Percentiles rank a stretch among this genome's conserved stretches.
Evolutionary conservation across 2,113 vertebrate genomes (phyloP).

Genomic region (Electrona antarctica): DNA sequence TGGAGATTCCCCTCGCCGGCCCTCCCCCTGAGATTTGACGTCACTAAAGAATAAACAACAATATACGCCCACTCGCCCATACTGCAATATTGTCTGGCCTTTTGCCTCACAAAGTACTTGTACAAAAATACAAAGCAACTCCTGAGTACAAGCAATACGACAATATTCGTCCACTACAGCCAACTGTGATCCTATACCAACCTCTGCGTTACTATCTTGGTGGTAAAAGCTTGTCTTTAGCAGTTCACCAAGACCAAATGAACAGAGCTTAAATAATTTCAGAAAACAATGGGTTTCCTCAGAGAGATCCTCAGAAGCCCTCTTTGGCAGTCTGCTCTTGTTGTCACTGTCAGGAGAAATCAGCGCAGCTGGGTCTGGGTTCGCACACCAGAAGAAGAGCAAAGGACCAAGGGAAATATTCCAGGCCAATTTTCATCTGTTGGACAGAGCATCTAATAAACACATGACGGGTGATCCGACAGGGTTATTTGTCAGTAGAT

Average conservation of each 20-base stretch:
- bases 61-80: not conserved
- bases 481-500: conserved; percentile 51
- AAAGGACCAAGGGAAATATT: conserved; percentile 58
- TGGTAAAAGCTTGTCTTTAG: not conserved
- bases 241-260: not conserved
- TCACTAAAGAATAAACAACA: conserved; percentile 33
- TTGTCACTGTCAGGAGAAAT: conserved; percentile 75
- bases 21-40: conserved; percentile 41
- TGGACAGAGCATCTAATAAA: conserved; percentile 65
- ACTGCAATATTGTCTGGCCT: conserved; percentile 9
- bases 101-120: not conserved
- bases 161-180: not conserved
- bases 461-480: conserved; percentile 43
- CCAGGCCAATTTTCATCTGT: conserved; percentile 67
- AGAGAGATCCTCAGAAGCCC: conserved; percentile 50
- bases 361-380: conserved; percentile 52
- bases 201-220: not conserved
- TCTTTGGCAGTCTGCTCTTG: conserved; percentile 65
- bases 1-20: conserved; percentile 61
- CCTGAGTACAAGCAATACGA: not conserved
- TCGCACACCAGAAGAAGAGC: conserved; percentile 45
- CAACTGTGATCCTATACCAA: not conserved
- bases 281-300: not conserved
- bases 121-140: not conserved
- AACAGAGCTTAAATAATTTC: too few relatives aligned